phyloP scores from a whole-genome alignment of 2,797 vertebrate species.

The Typhlichthys subterraneus region DNA sequence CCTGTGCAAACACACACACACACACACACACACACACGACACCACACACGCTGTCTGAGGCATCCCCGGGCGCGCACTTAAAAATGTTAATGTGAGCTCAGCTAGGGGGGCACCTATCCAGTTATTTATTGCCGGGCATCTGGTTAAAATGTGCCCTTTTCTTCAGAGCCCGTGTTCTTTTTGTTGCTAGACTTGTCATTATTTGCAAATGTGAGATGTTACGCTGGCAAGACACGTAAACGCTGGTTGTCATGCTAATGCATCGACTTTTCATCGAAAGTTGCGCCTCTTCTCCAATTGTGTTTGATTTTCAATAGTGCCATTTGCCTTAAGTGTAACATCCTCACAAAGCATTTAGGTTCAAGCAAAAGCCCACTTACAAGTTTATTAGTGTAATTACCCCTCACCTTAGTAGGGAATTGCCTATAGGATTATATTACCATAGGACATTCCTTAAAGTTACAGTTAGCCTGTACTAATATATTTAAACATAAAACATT shows the following conservation, averaged over 20 bases:
- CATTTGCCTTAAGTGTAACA: slow-evolving; percentile 34
- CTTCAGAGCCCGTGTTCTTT: slow-evolving; percentile 65
- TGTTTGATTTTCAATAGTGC: slow-evolving; percentile 26
- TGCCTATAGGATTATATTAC: too few species aligned
- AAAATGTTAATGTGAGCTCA: slow-evolving; percentile 66
- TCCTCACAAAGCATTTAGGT: slow-evolving; percentile 30
- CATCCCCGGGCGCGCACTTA: slow-evolving; percentile 43
- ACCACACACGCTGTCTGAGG: slow-evolving; percentile 36
- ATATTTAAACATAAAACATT: too few species aligned
- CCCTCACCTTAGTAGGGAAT: slow-evolving; percentile 23
- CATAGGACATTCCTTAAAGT: too few species aligned
- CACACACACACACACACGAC: slow-evolving; percentile 3
- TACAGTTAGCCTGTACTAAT: too few species aligned
- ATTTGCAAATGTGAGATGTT: slow-evolving; percentile 72
- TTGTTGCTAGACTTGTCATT: slow-evolving; percentile 73
- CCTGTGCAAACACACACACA: slow-evolving; percentile 16
- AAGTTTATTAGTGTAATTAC: slow-evolving; percentile 33
- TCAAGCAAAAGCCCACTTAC: slow-evolving; percentile 40
- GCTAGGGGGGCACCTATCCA: slow-evolving; percentile 42
- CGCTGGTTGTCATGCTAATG: slow-evolving; percentile 75
- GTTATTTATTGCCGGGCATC: slow-evolving; percentile 77
- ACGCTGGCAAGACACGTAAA: slow-evolving; percentile 65
- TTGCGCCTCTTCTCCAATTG: slow-evolving; percentile 22
- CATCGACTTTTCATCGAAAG: slow-evolving; percentile 67
- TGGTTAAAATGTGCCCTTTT: slow-evolving; percentile 78